Evolutionary conservation across 2,797 vertebrate species (phyloP), one percentile per base, ranked within the genome.

Genomic region (Myotis planiceps): DNA sequence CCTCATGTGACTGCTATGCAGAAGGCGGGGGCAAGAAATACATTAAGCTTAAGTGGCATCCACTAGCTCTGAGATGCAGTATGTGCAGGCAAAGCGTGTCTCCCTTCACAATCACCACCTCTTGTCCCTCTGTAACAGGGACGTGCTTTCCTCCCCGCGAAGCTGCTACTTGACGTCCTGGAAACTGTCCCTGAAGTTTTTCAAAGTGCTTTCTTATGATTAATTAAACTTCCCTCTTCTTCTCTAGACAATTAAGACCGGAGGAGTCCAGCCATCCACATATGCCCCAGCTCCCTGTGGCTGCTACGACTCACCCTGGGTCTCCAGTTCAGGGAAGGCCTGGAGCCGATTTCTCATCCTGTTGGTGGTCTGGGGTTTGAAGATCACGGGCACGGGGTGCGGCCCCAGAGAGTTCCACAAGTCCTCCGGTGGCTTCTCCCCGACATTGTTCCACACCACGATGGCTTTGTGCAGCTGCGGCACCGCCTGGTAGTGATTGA

Each of bases 401-500:
- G 99, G 99, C 18, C 99, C 99, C 51, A 99, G 71, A 16, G 99
- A 99, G 83, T 99, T 98, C 99, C 99, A 99, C 8, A 99, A 94
- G 69, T 99, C 99, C 19, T 98, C 97, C 0, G 99, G 99, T 0
- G 98, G 98, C 96, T 98, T 99, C 97, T 99, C 99, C 39, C 99
- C 99, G 13, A 99, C 27, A 60, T 99, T 99, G 98, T 99, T 99
- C 99, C 99, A 99, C 1, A 99, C 99, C 15, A 99, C 99, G 42
- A 99, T 98, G 51, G 99, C 98, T 96, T 98, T 97, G 97, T 99
- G 99, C n/a, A 99, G 99, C 75, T 98, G 98, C 45, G 99, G 99
- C 58, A 99, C 98, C 1, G 99, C 99, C 98, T 99, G 99, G 95
- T 99, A 99, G 95, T 99, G 99, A 97, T 99, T 99, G 60, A 99